Evolutionary conservation across 2,888 invertebrate genomes (phyloP), one percentile per base, ranked within the genome.

Genomic region (Torymus tubicola): DNA sequence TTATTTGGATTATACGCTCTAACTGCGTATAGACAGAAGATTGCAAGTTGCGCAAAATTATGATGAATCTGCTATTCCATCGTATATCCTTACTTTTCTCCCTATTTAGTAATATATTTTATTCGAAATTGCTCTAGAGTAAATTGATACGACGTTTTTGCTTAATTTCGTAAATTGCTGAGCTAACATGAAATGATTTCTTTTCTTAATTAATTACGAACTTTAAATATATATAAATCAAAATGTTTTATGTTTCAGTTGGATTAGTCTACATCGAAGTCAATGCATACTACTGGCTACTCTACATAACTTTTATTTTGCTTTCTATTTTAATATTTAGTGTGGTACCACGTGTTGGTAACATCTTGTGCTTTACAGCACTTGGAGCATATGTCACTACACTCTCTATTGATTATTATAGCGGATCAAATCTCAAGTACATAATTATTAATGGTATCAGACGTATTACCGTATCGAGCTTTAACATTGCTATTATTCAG

Each of bases 391-490:
- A 93, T 88, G 92, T 93, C 42, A 87, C 93, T 13, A 91, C 94
- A 64, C 90, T 94, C 82, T 92, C 94, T 58, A 87, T 95, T 13
- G 95, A 95, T 90, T 93, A 93, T 86, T 94, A 93, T 85, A 83
- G 93, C 81, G 94, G 94, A 31, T 93, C 94, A 52, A 93, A 93
- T 89, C 89, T 96, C 84, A 94, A 94, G 85, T 95, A 94, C 87
- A 94, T 96, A 55, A 85, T 95, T 1, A 91, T 95, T 21, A 95
- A 95, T 86, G 91, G 93, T 0, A 87, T 95, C n/a, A 91, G 95
- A 82, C 92, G 95, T 82, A 93, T 93, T 0, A 92, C 93, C 0
- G 92, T 94, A 12, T 86, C 91, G 0, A 90, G 92, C n/a, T 95
- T 94, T 85, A 91, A 92, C 68, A 87, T 89, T 18, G 95, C 94